These are phyloP conservation scores for Diogma glabrata DNA, from an alignment of 2,888 invertebrate genomes.

Conservation along the genomic window DNA sequence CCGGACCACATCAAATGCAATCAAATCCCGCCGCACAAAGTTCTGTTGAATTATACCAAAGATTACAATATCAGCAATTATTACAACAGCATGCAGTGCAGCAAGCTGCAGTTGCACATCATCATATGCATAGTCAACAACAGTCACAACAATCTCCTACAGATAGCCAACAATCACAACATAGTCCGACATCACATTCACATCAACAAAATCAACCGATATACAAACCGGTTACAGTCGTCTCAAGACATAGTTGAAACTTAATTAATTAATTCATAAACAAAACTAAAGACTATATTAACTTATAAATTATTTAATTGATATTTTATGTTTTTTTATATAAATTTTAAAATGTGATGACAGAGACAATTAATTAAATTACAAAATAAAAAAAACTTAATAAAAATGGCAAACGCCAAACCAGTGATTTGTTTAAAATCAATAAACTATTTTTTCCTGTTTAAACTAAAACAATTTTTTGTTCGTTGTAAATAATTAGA, in stretches of 20 bases:
- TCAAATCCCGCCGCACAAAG: slow-evolving; percentile 36
- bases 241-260: slow-evolving; percentile 46
- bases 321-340: too few relatives aligned
- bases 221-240: slow-evolving; percentile 41
- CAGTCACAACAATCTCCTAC: slow-evolving; percentile 31
- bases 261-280: too few relatives aligned
- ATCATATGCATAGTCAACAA: slow-evolving; percentile 30
- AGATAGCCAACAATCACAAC: slow-evolving; percentile 36
- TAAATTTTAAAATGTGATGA: too few relatives aligned
- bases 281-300: too few relatives aligned
- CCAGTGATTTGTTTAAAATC: too few relatives aligned
- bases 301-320: too few relatives aligned
- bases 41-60: slow-evolving; percentile 40
- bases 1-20: slow-evolving; percentile 23
- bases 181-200: slow-evolving; percentile 21
- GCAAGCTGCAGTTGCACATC: slow-evolving; percentile 36
- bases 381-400: not conserved
- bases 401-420: slow-evolving; percentile 3
- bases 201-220: slow-evolving; percentile 31
- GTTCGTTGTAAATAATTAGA: too few relatives aligned
- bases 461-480: too few relatives aligned
- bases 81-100: slow-evolving; percentile 36
- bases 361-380: too few relatives aligned
- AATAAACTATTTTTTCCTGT: too few relatives aligned
- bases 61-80: slow-evolving; percentile 37